phyloP scores from a whole-genome alignment of 2,797 vertebrate genomes.

The Amphiprion clarkii region DNA sequence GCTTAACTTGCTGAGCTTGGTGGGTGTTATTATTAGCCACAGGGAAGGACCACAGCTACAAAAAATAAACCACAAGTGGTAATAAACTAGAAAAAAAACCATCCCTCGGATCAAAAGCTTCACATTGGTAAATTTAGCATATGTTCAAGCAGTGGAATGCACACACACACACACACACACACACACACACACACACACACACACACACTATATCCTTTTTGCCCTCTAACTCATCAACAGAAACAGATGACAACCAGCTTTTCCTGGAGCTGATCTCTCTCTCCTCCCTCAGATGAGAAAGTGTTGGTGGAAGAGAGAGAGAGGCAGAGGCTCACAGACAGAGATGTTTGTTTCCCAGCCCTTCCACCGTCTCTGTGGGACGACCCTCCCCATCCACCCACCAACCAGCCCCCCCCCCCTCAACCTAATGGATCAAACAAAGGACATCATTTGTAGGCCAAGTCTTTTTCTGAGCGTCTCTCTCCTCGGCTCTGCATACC shows the following conservation, averaged over 20 bases:
- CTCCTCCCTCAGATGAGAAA: slow-evolving; percentile 59
- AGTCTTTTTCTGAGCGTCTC: slow-evolving; percentile 82
- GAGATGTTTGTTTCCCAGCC: slow-evolving; percentile 75
- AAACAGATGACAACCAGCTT: slow-evolving; percentile 70
- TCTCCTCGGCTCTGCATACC: slow-evolving; percentile 80
- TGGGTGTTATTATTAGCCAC: background rate
- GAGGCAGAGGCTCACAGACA: slow-evolving; percentile 60
- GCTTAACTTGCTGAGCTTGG: background rate
- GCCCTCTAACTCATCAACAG: slow-evolving; percentile 65
- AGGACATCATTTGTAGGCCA: slow-evolving; percentile 87
- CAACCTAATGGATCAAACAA: slow-evolving; percentile 84
- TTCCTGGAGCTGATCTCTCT: slow-evolving; percentile 62
- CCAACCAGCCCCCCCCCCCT: slow-evolving; percentile 9
- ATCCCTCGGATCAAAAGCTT: slow-evolving; percentile 29
- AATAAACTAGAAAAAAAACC: slow-evolving; percentile 7
- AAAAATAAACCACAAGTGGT: background rate
- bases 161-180: slow-evolving; percentile 18
- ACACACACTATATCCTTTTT: slow-evolving; percentile 51
- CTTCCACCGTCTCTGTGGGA: slow-evolving; percentile 67
- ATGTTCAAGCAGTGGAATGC: slow-evolving; percentile 31
- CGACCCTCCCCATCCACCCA: slow-evolving; percentile 46
- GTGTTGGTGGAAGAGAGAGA: slow-evolving; percentile 46
- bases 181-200: background rate
- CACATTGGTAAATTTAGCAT: slow-evolving; percentile 36
- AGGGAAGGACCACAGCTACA: slow-evolving; percentile 1